phyloP scores from a whole-genome alignment of 2,113 vertebrate genomes.

The Urocitellus parryii region DNA sequence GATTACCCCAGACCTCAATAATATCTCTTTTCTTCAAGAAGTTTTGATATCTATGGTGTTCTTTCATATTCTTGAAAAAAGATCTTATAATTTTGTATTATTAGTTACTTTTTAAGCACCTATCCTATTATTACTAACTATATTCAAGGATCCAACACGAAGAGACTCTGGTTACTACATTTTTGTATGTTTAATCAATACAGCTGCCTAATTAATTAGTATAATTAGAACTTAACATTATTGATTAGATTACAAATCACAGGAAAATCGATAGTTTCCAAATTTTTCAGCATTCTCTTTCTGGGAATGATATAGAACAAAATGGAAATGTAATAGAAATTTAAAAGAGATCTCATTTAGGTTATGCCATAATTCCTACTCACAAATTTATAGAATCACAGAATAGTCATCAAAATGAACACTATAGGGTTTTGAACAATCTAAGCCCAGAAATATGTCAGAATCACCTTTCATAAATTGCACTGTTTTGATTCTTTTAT shows the following conservation, averaged over 20 bases:
- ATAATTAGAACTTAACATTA: background rate
- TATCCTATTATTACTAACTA: background rate
- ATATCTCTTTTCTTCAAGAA: background rate
- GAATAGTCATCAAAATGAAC: background rate
- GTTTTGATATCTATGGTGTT: background rate
- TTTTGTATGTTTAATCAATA: slow-evolving; percentile 18
- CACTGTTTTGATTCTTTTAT: background rate
- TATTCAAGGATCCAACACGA: background rate
- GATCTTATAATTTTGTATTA: background rate
- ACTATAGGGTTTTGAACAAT: background rate
- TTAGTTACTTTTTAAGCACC: background rate
- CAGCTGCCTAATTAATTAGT: background rate
- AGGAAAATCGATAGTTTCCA: background rate
- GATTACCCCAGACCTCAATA: background rate
- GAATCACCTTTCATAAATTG: background rate
- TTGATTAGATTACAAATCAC: background rate
- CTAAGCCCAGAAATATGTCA: background rate
- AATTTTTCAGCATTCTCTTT: background rate
- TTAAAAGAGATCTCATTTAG: background rate
- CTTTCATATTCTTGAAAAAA: background rate
- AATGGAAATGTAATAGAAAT: background rate
- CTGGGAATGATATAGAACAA: slow-evolving; percentile 33
- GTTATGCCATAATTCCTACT: background rate
- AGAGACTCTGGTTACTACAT: background rate
- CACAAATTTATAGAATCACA: background rate